These are phyloP conservation scores for Lucilia sericata DNA, from an alignment of 1,140 invertebrate genomes.

Conservation along the genomic window DNA sequence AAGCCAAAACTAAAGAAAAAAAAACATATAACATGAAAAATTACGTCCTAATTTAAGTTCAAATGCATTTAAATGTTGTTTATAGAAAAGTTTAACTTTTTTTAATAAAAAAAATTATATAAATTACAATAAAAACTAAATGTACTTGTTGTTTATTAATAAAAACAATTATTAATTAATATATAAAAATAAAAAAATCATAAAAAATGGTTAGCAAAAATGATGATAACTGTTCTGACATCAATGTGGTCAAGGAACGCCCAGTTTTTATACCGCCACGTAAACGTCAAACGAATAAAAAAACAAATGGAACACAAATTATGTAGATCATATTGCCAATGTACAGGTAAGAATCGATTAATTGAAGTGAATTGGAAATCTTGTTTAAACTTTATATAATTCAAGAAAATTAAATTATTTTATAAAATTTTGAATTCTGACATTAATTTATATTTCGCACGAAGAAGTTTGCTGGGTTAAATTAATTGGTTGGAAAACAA, in stretches of 20 bases:
- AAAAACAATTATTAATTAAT: too few relatives aligned
- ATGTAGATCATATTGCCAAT: slow-evolving; percentile 74
- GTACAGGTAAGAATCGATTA: slow-evolving; percentile 68
- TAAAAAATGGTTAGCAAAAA: slow-evolving; percentile 59
- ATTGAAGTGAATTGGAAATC: not conserved
- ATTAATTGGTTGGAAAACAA: too few relatives aligned
- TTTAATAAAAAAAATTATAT: too few relatives aligned
- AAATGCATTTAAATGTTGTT: slow-evolving; percentile 33
- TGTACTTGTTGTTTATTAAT: too few relatives aligned
- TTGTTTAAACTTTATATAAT: too few relatives aligned
- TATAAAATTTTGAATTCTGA: too few relatives aligned
- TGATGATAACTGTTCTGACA: slow-evolving; percentile 52
- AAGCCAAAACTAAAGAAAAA: not conserved
- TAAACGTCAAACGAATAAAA: slow-evolving; percentile 72
- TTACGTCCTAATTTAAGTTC: slow-evolving; percentile 40
- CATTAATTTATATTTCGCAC: too few relatives aligned
- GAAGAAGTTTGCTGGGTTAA: too few relatives aligned
- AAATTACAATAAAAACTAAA: too few relatives aligned
- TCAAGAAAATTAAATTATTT: too few relatives aligned
- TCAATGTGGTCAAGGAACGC: slow-evolving; percentile 69
- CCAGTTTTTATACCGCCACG: slow-evolving; percentile 73
- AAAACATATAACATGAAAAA: not conserved
- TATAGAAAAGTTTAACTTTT: not conserved
- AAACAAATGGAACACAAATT: slow-evolving; percentile 68
- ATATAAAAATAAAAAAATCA: not conserved